Evolutionary conservation across 2,888 invertebrate genomes (phyloP), one percentile per base, ranked within the genome.

Genomic region (Dioctria linearis): DNA sequence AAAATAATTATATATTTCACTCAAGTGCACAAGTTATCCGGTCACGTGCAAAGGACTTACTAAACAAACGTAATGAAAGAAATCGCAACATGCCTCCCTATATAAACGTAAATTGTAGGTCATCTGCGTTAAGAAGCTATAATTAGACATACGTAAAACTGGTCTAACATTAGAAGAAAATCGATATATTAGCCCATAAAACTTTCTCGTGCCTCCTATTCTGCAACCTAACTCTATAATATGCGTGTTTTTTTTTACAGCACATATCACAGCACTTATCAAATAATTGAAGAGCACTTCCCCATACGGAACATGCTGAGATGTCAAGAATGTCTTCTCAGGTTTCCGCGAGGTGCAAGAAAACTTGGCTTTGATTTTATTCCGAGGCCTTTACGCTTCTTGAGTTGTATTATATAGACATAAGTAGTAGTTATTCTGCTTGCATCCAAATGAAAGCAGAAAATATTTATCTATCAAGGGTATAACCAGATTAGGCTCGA

Each of bases 71-170:
- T 25, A 61, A 61, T 61, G 37, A 61, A 39, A 4, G 37, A 61
- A 39, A 6, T 11, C 25, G 61, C 37, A 4, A 25, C 1, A 25
- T 39, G n/a, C 25, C 25, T 61, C 61, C 25, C 37, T 54, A 61
- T 61, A 61, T 61, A 61, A 61, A 61, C 39, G 37, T 37, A 39
- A 61, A 61, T 61, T 61, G 61, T 61, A 61, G 61, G 61, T 61
- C 61, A 61, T 61, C 39, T 39, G 3, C 25, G 61, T 11, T n/a
- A 11, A 39, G 39, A 9, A 51, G 37, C 13, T 4, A 61, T 39
- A 37, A 37, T 61, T 4, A 8, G 11, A n/a, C 2, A 59, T 11
- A 59, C 59, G 13, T 8, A 25, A 59, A 61, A 61, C 61, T 61
- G 37, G 61, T 61, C 25, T 61, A 61, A 61, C 4, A 25, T 39